Conservation (phyloP, 2,797 vertebrate species). For the Zalophus californianus region DNA sequence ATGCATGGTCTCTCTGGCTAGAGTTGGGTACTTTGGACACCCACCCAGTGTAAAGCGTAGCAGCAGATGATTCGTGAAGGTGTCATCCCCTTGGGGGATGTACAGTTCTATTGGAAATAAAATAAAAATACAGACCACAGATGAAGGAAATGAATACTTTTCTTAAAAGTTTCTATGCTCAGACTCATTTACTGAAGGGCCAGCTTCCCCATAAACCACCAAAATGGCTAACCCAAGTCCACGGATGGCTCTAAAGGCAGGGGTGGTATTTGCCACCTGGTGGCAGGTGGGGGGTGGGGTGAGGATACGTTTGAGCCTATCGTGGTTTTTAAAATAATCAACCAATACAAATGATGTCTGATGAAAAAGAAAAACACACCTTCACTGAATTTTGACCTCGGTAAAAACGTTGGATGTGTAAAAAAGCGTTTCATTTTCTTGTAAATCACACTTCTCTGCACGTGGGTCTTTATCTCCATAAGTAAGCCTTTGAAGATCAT, state of each 20-base stretch:
- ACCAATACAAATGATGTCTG: not conserved
- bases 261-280: not conserved
- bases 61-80: not conserved
- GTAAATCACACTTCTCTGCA: not conserved
- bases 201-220: not conserved
- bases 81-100: not conserved
- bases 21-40: not conserved
- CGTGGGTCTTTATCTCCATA: not conserved
- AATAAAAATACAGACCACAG: not conserved
- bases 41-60: not conserved
- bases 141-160: not conserved
- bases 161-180: not conserved
- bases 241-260: not conserved
- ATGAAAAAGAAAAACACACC: not conserved
- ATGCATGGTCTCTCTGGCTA: not conserved
- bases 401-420: slow-evolving; percentile 7
- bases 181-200: not conserved
- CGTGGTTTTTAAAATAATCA: not conserved
- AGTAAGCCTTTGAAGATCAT: not conserved
- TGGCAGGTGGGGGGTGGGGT: not conserved
- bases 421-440: not conserved
- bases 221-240: not conserved
- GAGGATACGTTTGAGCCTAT: not conserved
- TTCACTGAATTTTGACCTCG: not conserved
- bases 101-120: not conserved